A percentile compares a stretch with the other conserved stretches of the same genome.
Conservation (phyloP, 2,888 invertebrate species). For the Crepidodera aurea region DNA sequence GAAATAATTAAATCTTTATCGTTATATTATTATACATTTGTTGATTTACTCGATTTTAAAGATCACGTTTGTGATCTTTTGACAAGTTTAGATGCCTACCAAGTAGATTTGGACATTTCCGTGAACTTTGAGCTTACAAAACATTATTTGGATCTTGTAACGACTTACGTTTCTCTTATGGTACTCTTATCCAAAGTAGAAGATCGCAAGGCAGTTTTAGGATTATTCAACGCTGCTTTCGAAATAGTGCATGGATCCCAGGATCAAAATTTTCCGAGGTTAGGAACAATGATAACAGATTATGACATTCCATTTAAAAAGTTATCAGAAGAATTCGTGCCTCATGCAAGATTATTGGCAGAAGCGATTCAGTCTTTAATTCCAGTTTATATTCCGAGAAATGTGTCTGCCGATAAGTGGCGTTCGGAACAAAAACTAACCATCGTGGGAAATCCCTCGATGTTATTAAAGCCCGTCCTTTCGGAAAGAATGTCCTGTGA, state of each 20-base stretch:
- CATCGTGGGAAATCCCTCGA: slow-evolving; percentile 92
- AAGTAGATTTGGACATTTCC: slow-evolving; percentile 93
- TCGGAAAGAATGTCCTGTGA: slow-evolving; percentile 98
- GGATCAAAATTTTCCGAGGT: slow-evolving; percentile 90
- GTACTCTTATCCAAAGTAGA: slow-evolving; percentile 97
- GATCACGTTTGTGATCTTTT: slow-evolving; percentile 90
- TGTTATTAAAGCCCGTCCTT: slow-evolving; percentile 91
- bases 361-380: slow-evolving; percentile 89
- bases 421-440: slow-evolving; percentile 91
- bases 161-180: slow-evolving; percentile 95
- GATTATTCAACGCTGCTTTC: slow-evolving; percentile 96
- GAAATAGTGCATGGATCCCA: slow-evolving; percentile 91
- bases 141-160: slow-evolving; percentile 93
- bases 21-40: slow-evolving; percentile 98
- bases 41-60: slow-evolving; percentile 97
- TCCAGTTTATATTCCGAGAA: slow-evolving; percentile 87
- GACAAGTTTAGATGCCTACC: slow-evolving; percentile 96
- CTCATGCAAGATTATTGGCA: slow-evolving; percentile 87
- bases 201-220: slow-evolving; percentile 95
- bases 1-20: slow-evolving; percentile 97
- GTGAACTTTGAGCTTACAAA: slow-evolving; percentile 96
- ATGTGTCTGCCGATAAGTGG: slow-evolving; percentile 94
- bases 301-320: slow-evolving; percentile 96
- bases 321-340: slow-evolving; percentile 94
- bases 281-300: slow-evolving; percentile 98